Evolutionary conservation across 2,113 vertebrate genomes (phyloP), one percentile per base, ranked within the genome.

Genomic region (Hypocryptadius cinnamomeus): DNA sequence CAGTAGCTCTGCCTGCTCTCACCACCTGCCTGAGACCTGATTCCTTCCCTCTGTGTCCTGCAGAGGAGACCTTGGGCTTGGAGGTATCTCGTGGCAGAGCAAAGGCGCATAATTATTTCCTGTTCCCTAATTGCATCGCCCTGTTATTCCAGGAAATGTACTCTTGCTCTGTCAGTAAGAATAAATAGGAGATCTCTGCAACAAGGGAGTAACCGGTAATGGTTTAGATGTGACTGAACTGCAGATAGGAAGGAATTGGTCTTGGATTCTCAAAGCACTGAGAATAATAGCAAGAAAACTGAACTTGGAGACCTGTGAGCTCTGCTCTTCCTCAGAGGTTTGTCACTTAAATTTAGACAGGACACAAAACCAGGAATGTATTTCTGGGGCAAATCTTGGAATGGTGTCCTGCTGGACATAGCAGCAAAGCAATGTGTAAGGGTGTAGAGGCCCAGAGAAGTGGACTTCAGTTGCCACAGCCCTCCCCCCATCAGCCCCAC

Each of bases 111-210:
- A 86, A 90, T 92, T 83, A 96, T 95, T 94, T 96, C 92, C 92
- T 95, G 91, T 81, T 94, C 80, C 84, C 89, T 92, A 84, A 87
- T 94, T 93, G 73, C 70, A 86, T 92, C 1, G 37, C 84, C 59
- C 77, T 92, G 77, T 94, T 93, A 86, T 93, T 94, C 94, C 95
- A 92, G 94, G 92, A 94, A 96, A 96, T 76, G 69, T 84, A 81
- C 86, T 92, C 80, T 51, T 84, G 90, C 79, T 92, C 95, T 81
- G 89, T 94, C 89, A 92, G 86, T 70, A 74, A 94, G 86, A 90
- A 91, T 90, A 93, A 95, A 92, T 83, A 92, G 77, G 83, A 88
- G 90, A 90, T 90, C 64, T 59, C 79, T 95, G 93, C 88, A 87
- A 83, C 79, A 54, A 66, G 90, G 77, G 93, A 88, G 83, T 79